These are phyloP conservation scores for Automeris io DNA, from an alignment of 2,888 invertebrate species.

Conservation along the genomic window DNA sequence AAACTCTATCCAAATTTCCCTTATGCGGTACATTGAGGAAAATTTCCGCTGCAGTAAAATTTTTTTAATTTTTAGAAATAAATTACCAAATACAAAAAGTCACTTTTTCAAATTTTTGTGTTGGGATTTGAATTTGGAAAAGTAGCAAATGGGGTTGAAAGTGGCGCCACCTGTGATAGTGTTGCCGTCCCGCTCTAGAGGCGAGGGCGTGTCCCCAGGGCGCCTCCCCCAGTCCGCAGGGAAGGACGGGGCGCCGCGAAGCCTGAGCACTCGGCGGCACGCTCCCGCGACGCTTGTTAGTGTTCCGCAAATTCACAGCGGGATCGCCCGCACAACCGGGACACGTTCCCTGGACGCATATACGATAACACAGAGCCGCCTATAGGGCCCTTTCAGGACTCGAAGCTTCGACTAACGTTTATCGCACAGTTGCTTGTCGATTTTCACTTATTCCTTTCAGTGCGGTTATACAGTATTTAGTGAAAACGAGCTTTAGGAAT, in stretches of 20 bases:
- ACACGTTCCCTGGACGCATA: constrained; percentile 68
- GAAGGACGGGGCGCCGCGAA: constrained; percentile 73
- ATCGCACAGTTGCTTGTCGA: too few relatives aligned
- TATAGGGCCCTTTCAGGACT: constrained; percentile 38
- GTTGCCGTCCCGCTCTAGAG: constrained; percentile 69
- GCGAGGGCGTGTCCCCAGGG: constrained; percentile 77
- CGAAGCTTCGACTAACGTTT: neutral
- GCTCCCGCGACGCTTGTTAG: constrained; percentile 76
- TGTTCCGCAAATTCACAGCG: constrained; percentile 76
- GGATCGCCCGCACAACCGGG: constrained; percentile 75
- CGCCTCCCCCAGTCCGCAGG: constrained; percentile 73
- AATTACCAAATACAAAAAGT: constrained; percentile 12
- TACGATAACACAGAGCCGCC: constrained; percentile 69
- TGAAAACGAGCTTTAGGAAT: constrained; percentile 1
- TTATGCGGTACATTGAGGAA: constrained; percentile 42
- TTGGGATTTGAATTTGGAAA: constrained; percentile 19
- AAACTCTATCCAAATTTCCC: constrained; percentile 41
- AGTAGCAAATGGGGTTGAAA: constrained; percentile 20
- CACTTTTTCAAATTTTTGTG: constrained; percentile 5
- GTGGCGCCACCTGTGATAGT: constrained; percentile 65
- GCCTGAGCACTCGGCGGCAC: constrained; percentile 70
- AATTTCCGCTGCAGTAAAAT: constrained; percentile 28
- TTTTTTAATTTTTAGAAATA: constrained; percentile 20
- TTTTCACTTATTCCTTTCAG: neutral
- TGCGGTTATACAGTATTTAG: neutral